Conservation (phyloP, 2,797 vertebrate genomes). For the Poecilia wingei region DNA sequence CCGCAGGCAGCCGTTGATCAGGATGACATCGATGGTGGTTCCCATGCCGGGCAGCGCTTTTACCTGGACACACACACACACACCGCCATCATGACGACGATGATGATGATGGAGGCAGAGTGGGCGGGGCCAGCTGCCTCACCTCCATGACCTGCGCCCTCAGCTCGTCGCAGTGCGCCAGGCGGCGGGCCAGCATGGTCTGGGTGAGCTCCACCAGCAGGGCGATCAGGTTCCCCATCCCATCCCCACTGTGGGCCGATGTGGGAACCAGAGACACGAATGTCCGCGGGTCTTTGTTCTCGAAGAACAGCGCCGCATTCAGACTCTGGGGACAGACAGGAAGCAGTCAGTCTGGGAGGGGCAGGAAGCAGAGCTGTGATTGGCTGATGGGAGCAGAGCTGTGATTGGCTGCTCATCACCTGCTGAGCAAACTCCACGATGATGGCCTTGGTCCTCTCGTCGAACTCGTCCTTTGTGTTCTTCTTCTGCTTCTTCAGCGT, state of each 20-base stretch:
- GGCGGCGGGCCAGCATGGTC: conserved; percentile 91
- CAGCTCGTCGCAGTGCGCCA: conserved; percentile 94
- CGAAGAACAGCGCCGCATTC: conserved; percentile 93
- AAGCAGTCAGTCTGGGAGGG: not conserved
- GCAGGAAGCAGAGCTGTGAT: not conserved
- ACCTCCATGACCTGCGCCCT: conserved; percentile 98
- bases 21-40: conserved; percentile 96
- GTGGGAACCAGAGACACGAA: conserved; percentile 97
- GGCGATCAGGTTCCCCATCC: conserved; percentile 97
- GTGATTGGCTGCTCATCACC: conserved; percentile 70
- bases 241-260: conserved; percentile 96
- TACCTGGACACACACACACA: conserved; percentile 78
- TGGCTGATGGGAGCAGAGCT: not conserved
- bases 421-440: conserved; percentile 97
- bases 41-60: conserved; percentile 98
- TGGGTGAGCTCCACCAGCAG: conserved; percentile 95
- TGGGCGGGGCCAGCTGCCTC: not conserved
- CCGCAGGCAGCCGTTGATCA: conserved; percentile 91
- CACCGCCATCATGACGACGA: not conserved
- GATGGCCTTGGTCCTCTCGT: conserved; percentile 90
- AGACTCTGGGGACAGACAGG: conserved; percentile 83
- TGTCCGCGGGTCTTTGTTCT: conserved; percentile 97
- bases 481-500: conserved; percentile 99
- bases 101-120: too few relatives aligned
- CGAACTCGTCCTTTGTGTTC: conserved; percentile 98